phyloP scores from a whole-genome alignment of 1,140 invertebrate genomes.

The Pectinophora gossypiella region DNA sequence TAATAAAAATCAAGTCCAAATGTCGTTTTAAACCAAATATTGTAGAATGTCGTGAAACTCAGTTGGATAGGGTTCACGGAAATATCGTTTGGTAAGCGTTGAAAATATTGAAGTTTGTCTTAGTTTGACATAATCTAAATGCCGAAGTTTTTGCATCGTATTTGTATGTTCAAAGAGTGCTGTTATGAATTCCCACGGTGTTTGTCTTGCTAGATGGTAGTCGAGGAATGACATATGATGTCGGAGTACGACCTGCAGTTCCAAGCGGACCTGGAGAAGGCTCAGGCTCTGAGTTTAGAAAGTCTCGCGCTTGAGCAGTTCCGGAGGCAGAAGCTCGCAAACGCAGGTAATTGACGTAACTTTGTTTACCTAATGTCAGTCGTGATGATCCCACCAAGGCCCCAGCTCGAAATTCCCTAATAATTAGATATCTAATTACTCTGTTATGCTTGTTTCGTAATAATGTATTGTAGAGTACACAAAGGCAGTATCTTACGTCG shows the following conservation, averaged over 20 bases:
- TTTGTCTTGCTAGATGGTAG: constrained; percentile 40
- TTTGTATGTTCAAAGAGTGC: constrained; percentile 40
- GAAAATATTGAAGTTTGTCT: constrained; percentile 9
- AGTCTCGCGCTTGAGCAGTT: constrained; percentile 89
- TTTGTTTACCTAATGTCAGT: constrained; percentile 45
- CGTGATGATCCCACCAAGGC: constrained; percentile 31
- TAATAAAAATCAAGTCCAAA: constrained; percentile 22
- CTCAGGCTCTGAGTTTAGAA: constrained; percentile 90
- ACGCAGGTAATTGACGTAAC: constrained; percentile 61
- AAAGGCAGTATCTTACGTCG: no score
- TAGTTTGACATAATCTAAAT: constrained; percentile 4
- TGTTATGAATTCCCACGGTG: constrained; percentile 47
- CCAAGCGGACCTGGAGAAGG: constrained; percentile 89
- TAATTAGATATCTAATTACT: constrained; percentile 1
- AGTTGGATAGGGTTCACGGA: constrained; percentile 35
- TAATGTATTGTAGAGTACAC: no score
- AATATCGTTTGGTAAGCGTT: constrained; percentile 39
- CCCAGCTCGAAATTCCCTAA: background rate
- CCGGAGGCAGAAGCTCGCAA: constrained; percentile 77
- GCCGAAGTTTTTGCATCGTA: constrained; percentile 33
- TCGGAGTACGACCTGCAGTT: constrained; percentile 88
- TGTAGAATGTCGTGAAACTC: constrained; percentile 49
- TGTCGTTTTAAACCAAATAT: constrained; percentile 19
- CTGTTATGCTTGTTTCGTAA: background rate
- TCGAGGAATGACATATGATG: constrained; percentile 48